Percentiles rank a stretch among this genome's conserved stretches.
Evolutionary conservation across 92 coral and sea anemone genomes (phyloP).

Genomic region (Epizoanthus fatuus): DNA sequence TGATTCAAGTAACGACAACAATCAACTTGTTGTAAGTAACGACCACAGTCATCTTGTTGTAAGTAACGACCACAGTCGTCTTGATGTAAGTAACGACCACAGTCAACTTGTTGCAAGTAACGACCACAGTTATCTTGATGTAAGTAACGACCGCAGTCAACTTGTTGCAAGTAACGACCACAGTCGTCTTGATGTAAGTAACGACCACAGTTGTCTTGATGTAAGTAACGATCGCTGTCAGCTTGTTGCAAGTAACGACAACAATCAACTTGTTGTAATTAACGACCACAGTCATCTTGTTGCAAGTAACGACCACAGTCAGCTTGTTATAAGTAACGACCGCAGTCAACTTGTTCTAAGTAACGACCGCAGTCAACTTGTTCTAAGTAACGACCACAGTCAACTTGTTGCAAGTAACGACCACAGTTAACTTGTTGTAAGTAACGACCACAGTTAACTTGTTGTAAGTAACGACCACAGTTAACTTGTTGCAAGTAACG

Average conservation of each 20-base stretch:
- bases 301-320: neutral
- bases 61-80: constrained; percentile 38
- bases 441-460: neutral
- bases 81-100: neutral
- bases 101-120: neutral
- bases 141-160: neutral
- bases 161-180: neutral
- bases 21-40: neutral
- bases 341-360: neutral
- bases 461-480: too few relatives aligned
- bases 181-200: constrained; percentile 56
- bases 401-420: neutral
- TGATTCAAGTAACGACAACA: constrained; percentile 36
- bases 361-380: neutral
- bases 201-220: neutral
- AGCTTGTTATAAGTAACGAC: constrained; percentile 59
- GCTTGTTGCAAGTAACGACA: constrained; percentile 22
- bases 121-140: neutral
- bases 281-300: constrained; percentile 5
- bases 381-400: neutral
- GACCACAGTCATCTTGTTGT: constrained; percentile 34
- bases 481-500: neutral
- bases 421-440: neutral
- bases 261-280: constrained; percentile 9
- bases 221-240: neutral